Percentiles rank a stretch among this genome's conserved stretches.
Conservation (phyloP, 53 echinoderm and acorn worm genomes). For the Paracentrotus lividus region DNA sequence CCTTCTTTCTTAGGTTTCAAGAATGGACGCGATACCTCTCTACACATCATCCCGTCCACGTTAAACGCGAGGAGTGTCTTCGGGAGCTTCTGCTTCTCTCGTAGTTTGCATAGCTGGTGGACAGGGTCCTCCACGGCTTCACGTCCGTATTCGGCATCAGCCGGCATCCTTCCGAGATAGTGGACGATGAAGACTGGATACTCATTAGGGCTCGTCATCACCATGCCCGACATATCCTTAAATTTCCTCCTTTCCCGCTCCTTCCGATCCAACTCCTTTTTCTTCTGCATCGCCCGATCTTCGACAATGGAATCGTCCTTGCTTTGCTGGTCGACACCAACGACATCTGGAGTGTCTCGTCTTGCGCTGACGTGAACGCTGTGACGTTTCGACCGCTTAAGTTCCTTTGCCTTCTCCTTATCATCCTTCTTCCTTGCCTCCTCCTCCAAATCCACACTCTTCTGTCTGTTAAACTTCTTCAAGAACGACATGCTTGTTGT, state of each 20-base stretch:
- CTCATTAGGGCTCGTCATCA: constrained; percentile 77
- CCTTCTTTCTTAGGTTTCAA: constrained; percentile 90
- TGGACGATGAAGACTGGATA: constrained; percentile 95
- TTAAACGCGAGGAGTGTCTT: constrained; percentile 86
- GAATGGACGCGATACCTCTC: constrained; percentile 87
- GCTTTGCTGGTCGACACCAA: background rate
- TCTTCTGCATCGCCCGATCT: constrained; percentile 25
- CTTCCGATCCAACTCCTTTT: constrained; percentile 46
- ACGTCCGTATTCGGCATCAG: constrained; percentile 86
- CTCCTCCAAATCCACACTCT: constrained; percentile 66
- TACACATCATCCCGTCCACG: constrained; percentile 85
- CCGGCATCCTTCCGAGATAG: constrained; percentile 95
- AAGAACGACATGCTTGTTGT: constrained; percentile 61
- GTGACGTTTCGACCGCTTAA: constrained; percentile 61
- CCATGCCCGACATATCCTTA: constrained; percentile 88
- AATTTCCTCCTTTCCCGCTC: constrained; percentile 84
- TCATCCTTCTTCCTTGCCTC: constrained; percentile 65
- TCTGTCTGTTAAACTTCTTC: constrained; percentile 58
- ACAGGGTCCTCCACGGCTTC: constrained; percentile 95
- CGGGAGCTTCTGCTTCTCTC: constrained; percentile 95
- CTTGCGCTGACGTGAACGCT: constrained; percentile 50
- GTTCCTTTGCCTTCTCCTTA: constrained; percentile 65
- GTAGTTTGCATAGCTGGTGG: constrained; percentile 87
- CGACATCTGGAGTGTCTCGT: background rate
- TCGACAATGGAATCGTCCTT: constrained; percentile 54